Conservation (phyloP, 2,113 vertebrate genomes). For the Ibidorhyncha struthersii region DNA sequence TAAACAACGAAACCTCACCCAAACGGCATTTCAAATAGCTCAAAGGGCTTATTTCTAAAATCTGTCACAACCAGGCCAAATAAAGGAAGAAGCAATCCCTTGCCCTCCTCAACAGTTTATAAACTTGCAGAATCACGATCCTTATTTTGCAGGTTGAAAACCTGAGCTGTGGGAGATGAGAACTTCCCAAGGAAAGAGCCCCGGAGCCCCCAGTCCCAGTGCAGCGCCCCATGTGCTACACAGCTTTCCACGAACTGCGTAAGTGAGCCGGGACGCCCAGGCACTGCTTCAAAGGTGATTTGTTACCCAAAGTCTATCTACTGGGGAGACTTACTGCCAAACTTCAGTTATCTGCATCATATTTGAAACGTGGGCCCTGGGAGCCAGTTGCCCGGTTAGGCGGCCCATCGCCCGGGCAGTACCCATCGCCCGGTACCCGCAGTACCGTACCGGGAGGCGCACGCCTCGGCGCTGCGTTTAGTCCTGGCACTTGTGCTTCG, state of each 20-base stretch:
- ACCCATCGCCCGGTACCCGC: too few species aligned
- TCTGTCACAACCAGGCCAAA: too few species aligned
- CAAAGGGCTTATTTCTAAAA: too few species aligned
- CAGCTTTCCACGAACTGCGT: not conserved
- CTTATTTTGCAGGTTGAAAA: not conserved
- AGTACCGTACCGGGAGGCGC: too few species aligned
- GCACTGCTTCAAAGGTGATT: not conserved
- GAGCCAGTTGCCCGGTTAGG: not conserved
- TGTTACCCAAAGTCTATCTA: not conserved
- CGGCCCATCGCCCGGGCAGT: not conserved
- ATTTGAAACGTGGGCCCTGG: not conserved
- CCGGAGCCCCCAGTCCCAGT: rapidly evolving
- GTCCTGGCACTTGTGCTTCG: not conserved
- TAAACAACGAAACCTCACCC: too few species aligned
- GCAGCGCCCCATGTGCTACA: not conserved
- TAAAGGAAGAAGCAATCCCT: too few species aligned
- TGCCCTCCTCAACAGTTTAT: too few species aligned
- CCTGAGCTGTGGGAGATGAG: rapidly evolving
- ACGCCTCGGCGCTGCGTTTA: rapidly evolving
- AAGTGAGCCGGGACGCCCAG: not conserved
- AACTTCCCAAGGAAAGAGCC: not conserved
- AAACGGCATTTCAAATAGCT: too few species aligned
- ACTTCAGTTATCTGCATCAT: too few species aligned
- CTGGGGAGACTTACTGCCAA: not conserved
- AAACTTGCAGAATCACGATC: too few species aligned